phyloP scores from a whole-genome alignment of 1,140 invertebrate genomes.

The Steinernema feltiae region DNA sequence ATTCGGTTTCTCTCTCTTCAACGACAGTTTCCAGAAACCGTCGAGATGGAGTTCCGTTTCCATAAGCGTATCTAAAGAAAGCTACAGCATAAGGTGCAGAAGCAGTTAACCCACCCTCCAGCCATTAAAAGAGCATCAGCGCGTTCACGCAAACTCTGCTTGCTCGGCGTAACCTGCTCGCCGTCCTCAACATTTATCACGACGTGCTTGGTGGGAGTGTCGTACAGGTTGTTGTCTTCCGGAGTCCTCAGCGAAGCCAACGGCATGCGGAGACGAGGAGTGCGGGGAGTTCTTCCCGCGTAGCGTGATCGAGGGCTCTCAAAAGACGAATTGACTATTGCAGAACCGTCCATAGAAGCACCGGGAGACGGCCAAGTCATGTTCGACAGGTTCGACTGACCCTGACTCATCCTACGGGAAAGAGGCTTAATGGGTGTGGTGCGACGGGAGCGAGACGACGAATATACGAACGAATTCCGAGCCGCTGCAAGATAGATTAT shows the following conservation, averaged over 20 bases:
- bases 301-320: neutral
- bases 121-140: neutral
- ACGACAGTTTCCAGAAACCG: neutral
- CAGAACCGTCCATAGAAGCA: neutral
- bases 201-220: neutral
- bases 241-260: neutral
- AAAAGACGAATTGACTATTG: neutral
- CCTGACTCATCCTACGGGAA: neutral
- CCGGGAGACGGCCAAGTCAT: neutral
- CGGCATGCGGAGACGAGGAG: neutral
- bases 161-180: neutral
- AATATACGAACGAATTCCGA: no score
- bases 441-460: neutral
- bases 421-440: neutral
- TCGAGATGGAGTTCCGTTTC: neutral
- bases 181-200: neutral
- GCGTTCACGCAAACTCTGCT: neutral
- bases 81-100: neutral
- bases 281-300: neutral
- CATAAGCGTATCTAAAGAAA: slow-evolving; percentile 1
- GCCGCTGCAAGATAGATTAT: no score
- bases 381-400: neutral
- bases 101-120: neutral
- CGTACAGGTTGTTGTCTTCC: neutral
- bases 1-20: neutral